Percentiles rank a stretch among this genome's conserved stretches.
Conservation (phyloP, 2,797 vertebrate genomes). For the Kryptopterus vitreolus region DNA sequence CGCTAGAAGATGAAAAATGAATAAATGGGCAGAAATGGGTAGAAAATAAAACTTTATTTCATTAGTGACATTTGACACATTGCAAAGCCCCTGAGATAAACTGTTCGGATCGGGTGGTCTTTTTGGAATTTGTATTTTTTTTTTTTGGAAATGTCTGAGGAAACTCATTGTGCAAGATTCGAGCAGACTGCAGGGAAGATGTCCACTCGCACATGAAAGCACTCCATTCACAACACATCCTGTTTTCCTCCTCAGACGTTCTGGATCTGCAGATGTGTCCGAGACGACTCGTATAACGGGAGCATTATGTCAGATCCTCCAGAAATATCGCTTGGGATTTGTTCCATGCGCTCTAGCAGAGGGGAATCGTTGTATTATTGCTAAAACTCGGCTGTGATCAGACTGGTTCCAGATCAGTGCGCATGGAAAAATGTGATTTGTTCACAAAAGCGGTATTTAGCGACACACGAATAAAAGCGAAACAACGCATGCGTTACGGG, state of each 20-base stretch:
- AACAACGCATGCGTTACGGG: too few relatives aligned
- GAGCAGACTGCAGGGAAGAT: constrained; percentile 13
- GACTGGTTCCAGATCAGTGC: not conserved
- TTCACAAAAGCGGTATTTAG: not conserved
- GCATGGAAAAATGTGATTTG: not conserved
- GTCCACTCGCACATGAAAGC: constrained; percentile 24
- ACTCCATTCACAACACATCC: constrained; percentile 44
- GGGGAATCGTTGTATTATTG: too few relatives aligned
- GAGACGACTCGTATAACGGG: not conserved
- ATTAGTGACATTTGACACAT: not conserved
- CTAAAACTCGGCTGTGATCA: not conserved
- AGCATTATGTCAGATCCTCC: not conserved
- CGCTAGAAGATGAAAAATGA: too few relatives aligned
- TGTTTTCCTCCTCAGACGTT: constrained; percentile 41
- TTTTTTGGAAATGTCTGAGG: not conserved
- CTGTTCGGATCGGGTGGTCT: not conserved
- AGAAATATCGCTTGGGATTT: not conserved
- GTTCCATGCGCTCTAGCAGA: not conserved
- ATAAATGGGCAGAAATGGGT: too few relatives aligned
- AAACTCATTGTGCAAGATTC: not conserved
- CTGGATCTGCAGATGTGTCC: not conserved
- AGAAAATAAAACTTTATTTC: not conserved
- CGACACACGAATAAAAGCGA: too few relatives aligned
- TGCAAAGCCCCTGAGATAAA: not conserved
- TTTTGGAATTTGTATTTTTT: not conserved